Evolutionary conservation across 1,140 invertebrate species (phyloP), one percentile per base, ranked within the genome.

Genomic region (Penaeus vannamei): DNA sequence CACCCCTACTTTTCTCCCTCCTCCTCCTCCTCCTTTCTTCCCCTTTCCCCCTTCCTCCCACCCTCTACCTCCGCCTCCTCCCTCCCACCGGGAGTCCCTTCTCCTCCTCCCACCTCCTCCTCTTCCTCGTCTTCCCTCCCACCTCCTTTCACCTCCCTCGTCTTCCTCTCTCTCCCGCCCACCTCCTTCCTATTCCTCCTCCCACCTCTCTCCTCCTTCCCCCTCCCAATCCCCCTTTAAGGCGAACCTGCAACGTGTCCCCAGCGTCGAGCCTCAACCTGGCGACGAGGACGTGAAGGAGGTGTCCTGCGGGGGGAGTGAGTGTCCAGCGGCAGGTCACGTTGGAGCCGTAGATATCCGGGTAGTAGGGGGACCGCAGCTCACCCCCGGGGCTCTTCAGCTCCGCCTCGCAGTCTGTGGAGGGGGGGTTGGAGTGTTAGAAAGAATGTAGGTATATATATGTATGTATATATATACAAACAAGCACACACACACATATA

Each of bases 311-410:
- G 0, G 84, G 84, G 20, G 89, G 84, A 5, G 79, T 84, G 22
- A 90, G 20, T 1, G 32, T 90, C 89, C 89, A 90, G 29, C 72
- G 29, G 32, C 89, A 90, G 60, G 84, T 86, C 20, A 90, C 77
- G 46, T 86, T 77, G 3, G 81, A 32, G n/a, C 89, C 85, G 66
- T 90, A 90, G 17, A 69, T 60, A 77, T 90, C 85, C 19, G 89
- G 89, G 85, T 90, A 90, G 46, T 53, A 90, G 0, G 89, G 89
- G n/a, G 85, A 87, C 84, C 81, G 83, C 14, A 90, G 17, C 81
- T 90, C 79, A 1, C 84, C 89, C 46, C 62, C 53, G 42, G 36
- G 59, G 4, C 32, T n/a, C 1, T 19, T 12, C n/a, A 90, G 26
- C 19, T 84, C 81, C 20, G 61, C 29, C 5, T 72, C 80, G 66